Percentiles rank a stretch among this genome's conserved stretches.
Conservation (phyloP, 2,888 invertebrate genomes). For the Lasioglossum zephyrum region DNA sequence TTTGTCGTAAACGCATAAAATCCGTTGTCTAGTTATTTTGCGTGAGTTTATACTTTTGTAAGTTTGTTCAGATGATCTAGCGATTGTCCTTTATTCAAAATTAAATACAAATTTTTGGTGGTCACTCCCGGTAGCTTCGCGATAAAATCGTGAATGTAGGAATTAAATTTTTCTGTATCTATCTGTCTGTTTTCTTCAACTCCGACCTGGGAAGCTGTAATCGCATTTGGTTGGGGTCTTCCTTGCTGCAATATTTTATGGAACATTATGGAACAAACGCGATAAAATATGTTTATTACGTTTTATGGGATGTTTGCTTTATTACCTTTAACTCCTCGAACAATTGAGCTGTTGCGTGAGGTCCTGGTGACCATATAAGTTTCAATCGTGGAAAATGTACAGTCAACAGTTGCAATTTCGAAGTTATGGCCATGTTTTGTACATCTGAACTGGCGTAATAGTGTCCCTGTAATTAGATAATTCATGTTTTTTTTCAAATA, state of each 20-base stretch:
- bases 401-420: slow-evolving; percentile 96
- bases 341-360: slow-evolving; percentile 97
- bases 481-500: not conserved
- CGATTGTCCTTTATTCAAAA: slow-evolving; percentile 91
- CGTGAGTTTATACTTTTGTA: slow-evolving; percentile 85
- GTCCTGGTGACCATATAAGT: slow-evolving; percentile 98
- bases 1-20: too few species aligned
- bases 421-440: slow-evolving; percentile 91
- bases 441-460: slow-evolving; percentile 92
- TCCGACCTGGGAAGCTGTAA: slow-evolving; percentile 90
- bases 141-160: slow-evolving; percentile 91
- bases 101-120: slow-evolving; percentile 91
- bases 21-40: too few species aligned
- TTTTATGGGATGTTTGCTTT: slow-evolving; percentile 12
- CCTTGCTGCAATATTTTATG: slow-evolving; percentile 87
- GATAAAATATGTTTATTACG: not conserved
- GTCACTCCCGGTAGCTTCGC: slow-evolving; percentile 95
- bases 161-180: slow-evolving; percentile 88
- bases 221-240: slow-evolving; percentile 91
- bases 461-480: slow-evolving; percentile 87
- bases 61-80: slow-evolving; percentile 88
- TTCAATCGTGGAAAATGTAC: slow-evolving; percentile 97
- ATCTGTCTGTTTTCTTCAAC: slow-evolving; percentile 86
- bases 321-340: slow-evolving; percentile 96
- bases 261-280: not conserved